Conservation (phyloP, 2,113 vertebrate species). For the Toxostoma redivivum region DNA sequence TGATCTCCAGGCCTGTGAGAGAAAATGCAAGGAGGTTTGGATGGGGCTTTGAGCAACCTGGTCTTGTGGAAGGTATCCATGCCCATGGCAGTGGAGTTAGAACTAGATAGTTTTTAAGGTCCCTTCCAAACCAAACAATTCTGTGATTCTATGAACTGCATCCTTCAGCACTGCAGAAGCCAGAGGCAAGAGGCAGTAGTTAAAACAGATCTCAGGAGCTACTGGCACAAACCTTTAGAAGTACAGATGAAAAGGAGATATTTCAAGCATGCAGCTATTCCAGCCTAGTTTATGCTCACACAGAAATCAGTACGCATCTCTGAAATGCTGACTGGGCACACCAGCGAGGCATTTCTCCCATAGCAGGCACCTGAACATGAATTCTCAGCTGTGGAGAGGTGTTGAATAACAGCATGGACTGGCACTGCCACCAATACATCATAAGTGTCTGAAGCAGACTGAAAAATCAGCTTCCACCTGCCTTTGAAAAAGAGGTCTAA, state of each 20-base stretch:
- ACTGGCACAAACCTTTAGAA: background rate
- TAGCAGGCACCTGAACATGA: background rate
- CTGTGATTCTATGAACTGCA: background rate
- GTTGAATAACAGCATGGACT: background rate
- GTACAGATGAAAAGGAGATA: background rate
- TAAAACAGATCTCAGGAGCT: background rate
- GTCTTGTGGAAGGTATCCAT: background rate
- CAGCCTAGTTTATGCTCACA: background rate
- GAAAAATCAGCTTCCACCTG: background rate
- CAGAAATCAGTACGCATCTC: background rate
- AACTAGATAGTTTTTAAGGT: background rate
- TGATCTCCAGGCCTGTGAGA: background rate
- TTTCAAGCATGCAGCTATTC: background rate
- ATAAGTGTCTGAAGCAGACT: background rate
- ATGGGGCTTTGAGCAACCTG: background rate
- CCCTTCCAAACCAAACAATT: background rate
- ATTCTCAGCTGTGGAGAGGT: background rate
- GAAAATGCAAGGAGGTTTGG: background rate
- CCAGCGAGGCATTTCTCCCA: background rate
- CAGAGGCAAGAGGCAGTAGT: background rate
- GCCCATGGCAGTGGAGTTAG: background rate
- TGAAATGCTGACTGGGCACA: background rate
- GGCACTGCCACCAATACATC: background rate
- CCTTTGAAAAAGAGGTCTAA: background rate
- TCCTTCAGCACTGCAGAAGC: background rate